phyloP scores from a whole-genome alignment of 2,113 vertebrate species.

The Bos indicus region DNA sequence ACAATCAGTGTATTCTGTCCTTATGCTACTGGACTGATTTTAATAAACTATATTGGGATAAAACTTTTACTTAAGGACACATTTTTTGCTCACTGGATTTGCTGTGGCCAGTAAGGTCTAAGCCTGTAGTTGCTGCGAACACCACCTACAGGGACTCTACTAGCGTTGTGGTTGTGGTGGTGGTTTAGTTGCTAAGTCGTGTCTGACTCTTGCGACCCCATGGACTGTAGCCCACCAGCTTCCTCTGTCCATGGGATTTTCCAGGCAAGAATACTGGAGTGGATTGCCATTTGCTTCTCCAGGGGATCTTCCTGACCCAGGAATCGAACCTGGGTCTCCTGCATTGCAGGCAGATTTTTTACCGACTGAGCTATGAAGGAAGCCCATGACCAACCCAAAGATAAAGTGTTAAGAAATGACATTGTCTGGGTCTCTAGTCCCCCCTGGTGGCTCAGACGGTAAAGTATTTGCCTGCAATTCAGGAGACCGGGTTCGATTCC shows the following conservation, averaged over 20 bases:
- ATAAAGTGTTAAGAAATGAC: neutral
- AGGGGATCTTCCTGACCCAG: neutral
- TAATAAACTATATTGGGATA: neutral
- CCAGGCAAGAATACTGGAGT: neutral
- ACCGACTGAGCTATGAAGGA: rapidly evolving
- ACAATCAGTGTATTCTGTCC: neutral
- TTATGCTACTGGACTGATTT: neutral
- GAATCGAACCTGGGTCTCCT: neutral
- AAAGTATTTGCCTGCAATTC: too few species aligned
- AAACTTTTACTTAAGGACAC: neutral
- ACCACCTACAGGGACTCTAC: neutral
- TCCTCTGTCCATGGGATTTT: neutral
- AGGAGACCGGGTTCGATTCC: too few species aligned
- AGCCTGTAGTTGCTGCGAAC: neutral
- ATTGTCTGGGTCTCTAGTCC: neutral
- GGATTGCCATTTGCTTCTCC: neutral
- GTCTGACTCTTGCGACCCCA: rapidly evolving
- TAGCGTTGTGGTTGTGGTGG: neutral
- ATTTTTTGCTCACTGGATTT: neutral
- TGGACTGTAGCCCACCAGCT: neutral
- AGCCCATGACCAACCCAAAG: neutral
- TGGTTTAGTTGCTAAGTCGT: neutral
- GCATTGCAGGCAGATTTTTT: neutral
- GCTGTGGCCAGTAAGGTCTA: neutral
- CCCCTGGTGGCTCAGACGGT: too few species aligned